phyloP scores from a whole-genome alignment of 2,113 vertebrate genomes.

The Onychostruthus taczanowskii region DNA sequence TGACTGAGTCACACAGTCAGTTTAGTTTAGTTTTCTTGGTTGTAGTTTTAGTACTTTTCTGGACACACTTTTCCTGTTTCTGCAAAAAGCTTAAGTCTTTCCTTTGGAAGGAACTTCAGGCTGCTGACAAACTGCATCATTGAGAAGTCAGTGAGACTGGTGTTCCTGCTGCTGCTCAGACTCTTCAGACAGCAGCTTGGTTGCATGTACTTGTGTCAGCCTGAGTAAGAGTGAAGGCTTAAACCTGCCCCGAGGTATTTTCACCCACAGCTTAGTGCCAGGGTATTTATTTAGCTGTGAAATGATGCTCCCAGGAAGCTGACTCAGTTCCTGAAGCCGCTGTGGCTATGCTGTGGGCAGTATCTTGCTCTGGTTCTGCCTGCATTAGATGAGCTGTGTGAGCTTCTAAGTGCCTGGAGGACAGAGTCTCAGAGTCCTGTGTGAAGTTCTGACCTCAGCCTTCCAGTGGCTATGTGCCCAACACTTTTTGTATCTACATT shows the following conservation, averaged over 20 bases:
- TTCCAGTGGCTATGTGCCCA: neutral
- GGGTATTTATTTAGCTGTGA: conserved; percentile 16
- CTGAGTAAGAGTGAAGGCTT: neutral
- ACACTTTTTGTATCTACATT: neutral
- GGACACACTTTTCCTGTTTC: neutral
- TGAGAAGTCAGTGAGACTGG: neutral
- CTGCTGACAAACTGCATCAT: neutral
- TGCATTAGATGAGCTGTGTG: neutral
- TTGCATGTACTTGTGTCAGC: neutral
- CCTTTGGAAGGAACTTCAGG: neutral
- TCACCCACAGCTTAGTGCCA: neutral
- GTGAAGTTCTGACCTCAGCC: neutral
- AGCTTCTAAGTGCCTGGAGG: neutral
- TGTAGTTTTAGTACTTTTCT: neutral
- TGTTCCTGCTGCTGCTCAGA: neutral
- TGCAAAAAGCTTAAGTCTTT: neutral
- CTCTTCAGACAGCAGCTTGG: neutral
- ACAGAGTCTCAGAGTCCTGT: neutral
- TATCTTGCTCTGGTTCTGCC: neutral
- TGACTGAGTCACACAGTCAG: neutral
- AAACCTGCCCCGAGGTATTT: neutral
- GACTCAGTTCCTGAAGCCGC: conserved; percentile 3
- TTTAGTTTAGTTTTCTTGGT: neutral
- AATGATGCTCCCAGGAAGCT: conserved; percentile 2
- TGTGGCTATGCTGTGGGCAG: neutral